phyloP scores from a whole-genome alignment of 2,113 vertebrate species.

The Psilopsiagon aymara region DNA sequence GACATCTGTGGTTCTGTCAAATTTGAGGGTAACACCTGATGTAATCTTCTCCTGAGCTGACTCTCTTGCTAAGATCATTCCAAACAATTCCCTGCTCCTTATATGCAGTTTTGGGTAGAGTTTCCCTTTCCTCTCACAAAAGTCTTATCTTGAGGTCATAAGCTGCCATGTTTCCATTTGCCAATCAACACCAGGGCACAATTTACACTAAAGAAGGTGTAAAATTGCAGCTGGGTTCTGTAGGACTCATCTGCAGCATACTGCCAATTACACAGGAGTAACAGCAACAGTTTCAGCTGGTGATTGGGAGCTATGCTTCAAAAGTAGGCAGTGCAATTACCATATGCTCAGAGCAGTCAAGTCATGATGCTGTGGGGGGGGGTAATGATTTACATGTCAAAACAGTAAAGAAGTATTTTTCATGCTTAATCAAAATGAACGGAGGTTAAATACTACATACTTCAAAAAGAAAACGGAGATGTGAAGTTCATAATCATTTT shows the following conservation, averaged over 20 bases:
- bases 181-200: background rate
- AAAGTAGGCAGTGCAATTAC: background rate
- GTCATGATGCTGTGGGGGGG: background rate
- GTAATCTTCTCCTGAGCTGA: background rate
- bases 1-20: background rate
- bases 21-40: background rate
- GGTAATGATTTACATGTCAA: background rate
- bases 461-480: background rate
- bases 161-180: slow-evolving; percentile 11
- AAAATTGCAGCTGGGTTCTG: background rate
- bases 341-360: background rate
- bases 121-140: background rate
- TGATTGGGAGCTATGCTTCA: background rate
- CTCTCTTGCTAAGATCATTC: background rate
- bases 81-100: background rate
- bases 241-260: background rate
- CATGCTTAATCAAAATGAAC: background rate
- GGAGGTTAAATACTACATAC: background rate
- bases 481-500: background rate
- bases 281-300: background rate
- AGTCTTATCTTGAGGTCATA: background rate
- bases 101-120: background rate
- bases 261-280: background rate
- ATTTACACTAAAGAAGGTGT: background rate
- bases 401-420: background rate